These are phyloP conservation scores for Caenorhabditis tropicalis DNA, from an alignment of 1,140 invertebrate species.

Conservation along the genomic window DNA sequence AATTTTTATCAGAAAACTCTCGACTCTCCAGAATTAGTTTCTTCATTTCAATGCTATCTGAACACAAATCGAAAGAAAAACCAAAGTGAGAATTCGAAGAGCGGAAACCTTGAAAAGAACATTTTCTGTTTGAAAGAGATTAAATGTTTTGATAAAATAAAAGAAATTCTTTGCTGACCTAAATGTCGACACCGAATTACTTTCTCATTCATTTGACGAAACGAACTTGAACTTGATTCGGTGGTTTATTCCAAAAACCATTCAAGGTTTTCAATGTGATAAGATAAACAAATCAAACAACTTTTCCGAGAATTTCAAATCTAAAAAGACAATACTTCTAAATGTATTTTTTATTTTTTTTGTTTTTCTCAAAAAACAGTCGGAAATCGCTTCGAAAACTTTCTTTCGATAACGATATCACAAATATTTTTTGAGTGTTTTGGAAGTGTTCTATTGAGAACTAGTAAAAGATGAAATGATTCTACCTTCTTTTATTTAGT, in stretches of 20 bases:
- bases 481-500: too few species aligned
- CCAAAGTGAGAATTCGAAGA: neutral
- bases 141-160: neutral
- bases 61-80: neutral
- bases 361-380: neutral
- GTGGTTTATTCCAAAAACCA: too few species aligned
- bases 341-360: neutral
- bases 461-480: too few species aligned
- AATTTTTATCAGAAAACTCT: too few species aligned
- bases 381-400: neutral
- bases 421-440: too few species aligned
- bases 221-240: neutral
- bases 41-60: neutral
- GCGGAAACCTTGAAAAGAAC: constrained; percentile 11
- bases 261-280: too few species aligned
- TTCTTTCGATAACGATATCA: constrained; percentile 15
- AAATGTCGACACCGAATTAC: neutral
- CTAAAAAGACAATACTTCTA: neutral
- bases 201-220: neutral
- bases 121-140: neutral
- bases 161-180: neutral
- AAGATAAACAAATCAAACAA: too few species aligned
- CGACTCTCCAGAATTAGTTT: neutral
- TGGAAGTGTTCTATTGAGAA: too few species aligned
- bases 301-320: neutral